Base-by-base conservation (phyloP, 2,797 vertebrate genomes). In the Sarcoramphus papa region DNA sequence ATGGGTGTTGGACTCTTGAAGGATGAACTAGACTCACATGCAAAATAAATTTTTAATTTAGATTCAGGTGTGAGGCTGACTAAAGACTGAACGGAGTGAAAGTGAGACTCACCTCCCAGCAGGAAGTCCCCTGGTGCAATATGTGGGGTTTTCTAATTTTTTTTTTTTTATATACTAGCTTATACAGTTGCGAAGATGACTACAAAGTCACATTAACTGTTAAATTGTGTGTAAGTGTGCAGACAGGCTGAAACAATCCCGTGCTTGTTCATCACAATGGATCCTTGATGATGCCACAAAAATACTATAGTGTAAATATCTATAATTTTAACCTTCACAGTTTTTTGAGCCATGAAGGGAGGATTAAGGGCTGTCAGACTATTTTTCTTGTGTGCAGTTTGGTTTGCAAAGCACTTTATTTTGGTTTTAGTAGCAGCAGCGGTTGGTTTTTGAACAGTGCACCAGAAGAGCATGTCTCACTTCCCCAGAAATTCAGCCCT, bases 381-480 rank as follows among this genome's bases (percentile, higher is more conserved):
- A 2, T 35, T 64, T 63, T 56, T 68, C 37, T 22, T 40, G 15
- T 27, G 9, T 3, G 2, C 7, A 19, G 2, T 62, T 62, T 81
- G 19, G 20, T 91, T 70, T 73, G n/a, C 20, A 76, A 77, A 65
- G 23, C 16, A 1, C 11, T 84, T 65, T 6, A 0, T 59, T 91
- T 74, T 69, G 45, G 33, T 73, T 53, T 69, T 75, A 19, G 3
- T 18, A 22, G 19, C 2, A 7, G 43, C 31, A 56, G 65, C n/a
- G 54, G 1, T n/a, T 31, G 54, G 2, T 14, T 90, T 92, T 62
- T 33, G 47, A 85, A 15, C 7, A 8, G 56, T 19, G 45, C 28
- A 12, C 59, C 20, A 25, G 5, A 64, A 30, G 14, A 47, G 2
- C 19, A 4, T 1, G 2, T 30, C 47, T 67, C 4, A 0, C 12